A percentile compares a stretch with the other conserved stretches of the same genome.
phyloP scores from a whole-genome alignment of 2,888 invertebrate species.

The Hanleya hanleyi region DNA sequence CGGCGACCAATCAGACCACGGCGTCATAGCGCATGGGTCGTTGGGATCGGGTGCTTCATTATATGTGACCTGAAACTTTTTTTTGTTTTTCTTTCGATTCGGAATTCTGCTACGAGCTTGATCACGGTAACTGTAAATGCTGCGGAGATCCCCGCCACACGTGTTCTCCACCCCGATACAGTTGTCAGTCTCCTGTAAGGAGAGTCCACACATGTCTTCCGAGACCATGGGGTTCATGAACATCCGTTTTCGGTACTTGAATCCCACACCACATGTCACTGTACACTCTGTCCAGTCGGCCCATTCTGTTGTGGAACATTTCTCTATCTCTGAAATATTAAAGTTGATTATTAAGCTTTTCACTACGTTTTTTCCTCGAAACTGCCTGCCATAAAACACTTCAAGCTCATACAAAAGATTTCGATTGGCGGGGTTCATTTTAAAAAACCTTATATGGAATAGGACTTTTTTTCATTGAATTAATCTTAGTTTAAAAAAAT shows the following conservation, averaged over 20 bases:
- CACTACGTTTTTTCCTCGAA: not conserved
- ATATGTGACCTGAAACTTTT: slow-evolving; percentile 58
- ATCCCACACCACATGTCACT: slow-evolving; percentile 77
- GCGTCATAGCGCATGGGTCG: slow-evolving; percentile 78
- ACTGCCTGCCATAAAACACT: too few relatives aligned
- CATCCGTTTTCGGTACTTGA: slow-evolving; percentile 78
- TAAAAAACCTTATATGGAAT: too few relatives aligned
- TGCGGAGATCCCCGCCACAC: slow-evolving; percentile 12
- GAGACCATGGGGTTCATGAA: slow-evolving; percentile 60
- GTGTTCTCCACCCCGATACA: slow-evolving; percentile 58
- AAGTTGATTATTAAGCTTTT: too few relatives aligned
- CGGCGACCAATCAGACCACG: slow-evolving; percentile 88
- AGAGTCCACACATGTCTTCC: slow-evolving; percentile 59
- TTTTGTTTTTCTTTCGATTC: slow-evolving; percentile 26
- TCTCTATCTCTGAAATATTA: slow-evolving; percentile 59
- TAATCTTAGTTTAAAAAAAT: too few relatives aligned
- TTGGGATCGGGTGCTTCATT: slow-evolving; percentile 47
- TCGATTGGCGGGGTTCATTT: too few relatives aligned
- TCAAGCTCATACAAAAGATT: too few relatives aligned
- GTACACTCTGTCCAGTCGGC: slow-evolving; percentile 75
- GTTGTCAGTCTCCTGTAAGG: slow-evolving; percentile 62
- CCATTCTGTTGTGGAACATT: slow-evolving; percentile 78
- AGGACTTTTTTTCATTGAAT: too few relatives aligned
- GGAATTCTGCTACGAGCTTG: not conserved
- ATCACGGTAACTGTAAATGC: slow-evolving; percentile 3